Evolutionary conservation across 2,888 invertebrate genomes (phyloP), one percentile per base, ranked within the genome.

Genomic region (Panzeria rudis): DNA sequence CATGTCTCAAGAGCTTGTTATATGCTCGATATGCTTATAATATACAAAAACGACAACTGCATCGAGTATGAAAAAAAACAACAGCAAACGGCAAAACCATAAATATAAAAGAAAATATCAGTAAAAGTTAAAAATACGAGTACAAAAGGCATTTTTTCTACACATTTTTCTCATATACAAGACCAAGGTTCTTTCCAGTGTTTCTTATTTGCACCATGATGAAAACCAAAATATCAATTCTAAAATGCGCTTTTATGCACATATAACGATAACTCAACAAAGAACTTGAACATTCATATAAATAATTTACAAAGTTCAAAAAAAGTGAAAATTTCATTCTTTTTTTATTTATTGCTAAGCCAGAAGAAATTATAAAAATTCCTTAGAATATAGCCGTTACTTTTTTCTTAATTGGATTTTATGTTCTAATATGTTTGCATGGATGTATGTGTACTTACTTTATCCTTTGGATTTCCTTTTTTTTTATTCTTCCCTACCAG

Each of bases 1-100:
- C 90, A 91, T 91, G 91, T 91, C 91, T 91, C 91, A 91, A 91
- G 91, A 90, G 91, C 91, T 91, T 91, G 90, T 91, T 91, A 91
- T 90, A 91, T 90, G 89, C 91, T 91, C 91, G 89, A 91, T 87
- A 87, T 86, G 87, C 81, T n/a, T 83, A 71, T 85, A 85, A 85
- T 71, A 83, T 75, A 85, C 64, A 82, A 85, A 64, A 77, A 69
- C 78, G 76, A 72, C 73, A 77, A 64, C 32, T 68, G 15, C 38
- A 62, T 66, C n/a, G 73, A 64, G 52, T 38, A 50, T 6, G 52
- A 73, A 20, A 50, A 79, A n/a, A 11, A 17, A 25, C 29, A 29
- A 29, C 29, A 29, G 11, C 44, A 69, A 75, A 61, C 56, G 38
- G 66, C 52, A 84, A 66, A 81, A 41, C 13, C 73, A 80, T 47